Base-by-base conservation (phyloP, 2,113 vertebrate genomes). In the Syngnathus typhle region DNA sequence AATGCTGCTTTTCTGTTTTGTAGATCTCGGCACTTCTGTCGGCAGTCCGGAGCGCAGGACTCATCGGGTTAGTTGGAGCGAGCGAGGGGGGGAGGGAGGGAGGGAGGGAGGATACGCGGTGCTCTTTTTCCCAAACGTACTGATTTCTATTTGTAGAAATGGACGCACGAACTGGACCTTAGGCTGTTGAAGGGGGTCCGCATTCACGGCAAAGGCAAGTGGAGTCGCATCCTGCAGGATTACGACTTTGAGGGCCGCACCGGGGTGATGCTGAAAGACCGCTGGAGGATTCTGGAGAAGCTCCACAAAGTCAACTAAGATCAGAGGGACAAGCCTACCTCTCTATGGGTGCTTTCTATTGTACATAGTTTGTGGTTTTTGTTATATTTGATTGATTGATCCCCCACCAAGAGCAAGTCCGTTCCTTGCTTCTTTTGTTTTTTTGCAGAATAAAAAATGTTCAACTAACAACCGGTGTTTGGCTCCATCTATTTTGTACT, bases 211-310 rank as follows among this genome's bases (percentile, higher is more conserved):
- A 82, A 80, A 11, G 96, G 96, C 54, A 93, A 89, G 32, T 99
- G 96, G 96, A 32, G 3, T 3, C 2, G 27, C 27, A 32, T 32
- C 27, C 27, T 32, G 27, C 15, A 77, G 73, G 86, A 91, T 55
- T 92, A 90, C 66, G 72, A 93, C 70, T 97, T 99, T 85, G 77
- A 32, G 27, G 27, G 27, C 27, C 27, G 27, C 27, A 32, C 27
- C 27, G 27, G 27, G 27, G 27, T 32, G 27, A 98, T 97, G 94
- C 88, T 99, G 8, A 99, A 99, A 88, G 96, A 99, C 81, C 87
- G 96, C 7, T 99, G 96, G 96, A 93, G 96, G 78, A 90, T 92
- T 6, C 70, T 98, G 65, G 78, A 66, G 73, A 95, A 49, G 69
- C 1, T 27, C 0, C 0, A 41, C 23, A 23, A 23, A 23, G 23